Base-by-base conservation (phyloP, 30 jellyfish, hydroid and myxozoan species). In the Turritopsis dohrnii region DNA sequence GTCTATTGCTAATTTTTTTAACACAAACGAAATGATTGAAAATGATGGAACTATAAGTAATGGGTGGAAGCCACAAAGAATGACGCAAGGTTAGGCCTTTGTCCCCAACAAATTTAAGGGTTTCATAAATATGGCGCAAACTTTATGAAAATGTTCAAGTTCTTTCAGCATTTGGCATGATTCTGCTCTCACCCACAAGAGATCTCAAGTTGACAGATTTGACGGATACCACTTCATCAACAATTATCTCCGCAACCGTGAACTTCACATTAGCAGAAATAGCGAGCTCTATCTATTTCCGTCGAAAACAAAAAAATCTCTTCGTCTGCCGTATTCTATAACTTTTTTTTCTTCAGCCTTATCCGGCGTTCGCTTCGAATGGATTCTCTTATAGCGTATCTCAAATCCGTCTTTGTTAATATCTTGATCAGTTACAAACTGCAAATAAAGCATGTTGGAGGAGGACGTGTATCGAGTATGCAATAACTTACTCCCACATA, bases 401-500 rank as follows among this genome's bases (percentile, higher is more conserved):
- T 23, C 77, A 69, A 69, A 69, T 1, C 77, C 77, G 19, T 69
- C 28, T 19, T 27, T 69, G 19, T 69, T 0, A 69, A 69, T n/a
- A 19, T 69, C 30, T 1, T 23, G 31, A 69, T 69, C 77, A 23
- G 77, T 69, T 23, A 69, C 77, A 69, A 69, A 69, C 31, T 1
- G 28, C 19, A 69, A n/a, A n/a, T 27, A n/a, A n/a, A 69, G 77
- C 77, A 16, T 27, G 22, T 69, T 69, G 30, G 28, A 7, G 28
- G 77, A n/a, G 28, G 77, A 69, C 16, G 22, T 19, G 22, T 69
- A 69, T 23, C 28, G 31, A 1, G 28, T 69, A 9, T 69, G 77
- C 8, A 27, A 19, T 0, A 69, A 19, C 77, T 75, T 85, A 52
- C 54, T 18, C 7, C 97, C 97, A 71, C 97, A 91, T 20, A 85